These are phyloP conservation scores for Hemibagrus guttatus DNA, from an alignment of 2,797 vertebrate species.

Conservation along the genomic window DNA sequence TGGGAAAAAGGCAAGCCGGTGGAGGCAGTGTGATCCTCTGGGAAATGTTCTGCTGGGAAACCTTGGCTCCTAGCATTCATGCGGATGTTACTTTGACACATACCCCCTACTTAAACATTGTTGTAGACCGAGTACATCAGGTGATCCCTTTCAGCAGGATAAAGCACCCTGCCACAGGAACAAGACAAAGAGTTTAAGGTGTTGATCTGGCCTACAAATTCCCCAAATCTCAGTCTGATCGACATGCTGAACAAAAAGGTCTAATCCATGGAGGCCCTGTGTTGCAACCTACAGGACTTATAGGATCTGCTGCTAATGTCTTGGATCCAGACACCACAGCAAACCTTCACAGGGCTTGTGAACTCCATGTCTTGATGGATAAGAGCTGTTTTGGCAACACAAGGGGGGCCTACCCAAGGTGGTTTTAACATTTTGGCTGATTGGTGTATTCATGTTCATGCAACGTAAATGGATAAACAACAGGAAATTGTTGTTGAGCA, in stretches of 20 bases:
- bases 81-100: neutral
- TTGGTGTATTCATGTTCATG: too few species aligned
- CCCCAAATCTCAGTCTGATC: neutral
- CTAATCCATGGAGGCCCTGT: neutral
- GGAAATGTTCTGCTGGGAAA: too few species aligned
- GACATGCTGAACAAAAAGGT: neutral
- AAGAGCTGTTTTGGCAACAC: neutral
- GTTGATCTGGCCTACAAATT: neutral
- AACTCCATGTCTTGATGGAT: neutral
- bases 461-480: neutral
- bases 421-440: neutral
- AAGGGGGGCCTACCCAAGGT: neutral
- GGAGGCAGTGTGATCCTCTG: too few species aligned
- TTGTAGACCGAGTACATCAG: neutral
- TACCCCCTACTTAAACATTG: neutral
- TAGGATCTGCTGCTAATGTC: neutral
- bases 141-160: neutral
- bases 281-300: neutral
- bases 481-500: neutral
- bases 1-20: too few species aligned
- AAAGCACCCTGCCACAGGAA: too few species aligned
- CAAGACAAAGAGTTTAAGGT: neutral
- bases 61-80: neutral
- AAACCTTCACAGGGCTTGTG: neutral
- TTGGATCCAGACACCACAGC: neutral